Evolutionary conservation across 1,140 invertebrate species (phyloP), one percentile per base, ranked within the genome.

Genomic region (Calycopis cecrops): DNA sequence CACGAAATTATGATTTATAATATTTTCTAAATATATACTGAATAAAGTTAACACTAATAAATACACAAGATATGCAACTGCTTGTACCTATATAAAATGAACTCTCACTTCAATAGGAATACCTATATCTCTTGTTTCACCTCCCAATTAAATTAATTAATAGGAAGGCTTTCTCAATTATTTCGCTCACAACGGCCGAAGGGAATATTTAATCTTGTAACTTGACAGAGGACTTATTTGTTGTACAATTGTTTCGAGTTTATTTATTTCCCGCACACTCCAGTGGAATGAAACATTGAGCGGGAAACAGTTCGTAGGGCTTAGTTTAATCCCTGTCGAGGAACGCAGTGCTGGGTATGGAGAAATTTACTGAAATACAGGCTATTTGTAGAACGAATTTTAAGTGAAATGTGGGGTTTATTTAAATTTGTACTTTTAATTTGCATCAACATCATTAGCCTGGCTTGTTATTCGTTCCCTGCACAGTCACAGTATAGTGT

Each of bases 221-320:
- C 54, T 65, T 54, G 59, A 57, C 59, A 54, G 55, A 57, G 61
- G 65, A 16, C 51, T 62, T 56, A 55, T 55, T 58, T 56, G 57
- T 49, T 48, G 57, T 28, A 18, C 12, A 52, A 40, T 35, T 51
- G 35, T 37, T 33, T 49, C 34, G 21, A 49, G 59, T 63, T 67
- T 70, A 68, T 68, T 70, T 70, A 73, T 64, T 62, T 52, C 37
- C 17, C 11, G 35, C n/a, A 44, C 59, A 60, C 33, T 68, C 55
- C 55, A 49, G 48, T 11, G 48, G 67, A 70, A 78, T 73, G 66
- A 28, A 28, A 28, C 21, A 28, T 28, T 28, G 2, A 71, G 63
- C 37, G 65, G 64, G 63, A 71, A 76, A 76, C 73, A 76, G 72
- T 71, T 76, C 64, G 57, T 62, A 66, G 58, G 68, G 73, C 69